Conservation (phyloP, 2,113 vertebrate genomes). For the Hemiscyllium ocellatum region DNA sequence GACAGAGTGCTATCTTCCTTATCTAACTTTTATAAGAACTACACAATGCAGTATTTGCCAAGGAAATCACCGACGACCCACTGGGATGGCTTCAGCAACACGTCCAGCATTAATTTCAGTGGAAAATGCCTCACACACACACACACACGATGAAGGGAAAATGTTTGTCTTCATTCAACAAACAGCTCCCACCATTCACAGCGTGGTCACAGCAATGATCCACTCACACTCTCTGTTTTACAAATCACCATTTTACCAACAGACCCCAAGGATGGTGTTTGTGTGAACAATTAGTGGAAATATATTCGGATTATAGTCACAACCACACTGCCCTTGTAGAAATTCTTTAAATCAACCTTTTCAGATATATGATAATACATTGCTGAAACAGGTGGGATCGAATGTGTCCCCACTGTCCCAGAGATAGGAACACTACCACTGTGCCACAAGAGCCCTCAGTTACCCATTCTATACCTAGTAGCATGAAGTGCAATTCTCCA, state of each 20-base stretch:
- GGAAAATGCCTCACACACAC: not conserved
- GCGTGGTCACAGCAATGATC: not conserved
- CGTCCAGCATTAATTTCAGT: not conserved
- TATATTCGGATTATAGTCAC: not conserved
- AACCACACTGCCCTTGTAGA: not conserved
- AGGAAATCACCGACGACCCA: not conserved
- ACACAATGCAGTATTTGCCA: not conserved
- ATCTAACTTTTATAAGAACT: not conserved
- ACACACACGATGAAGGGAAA: not conserved
- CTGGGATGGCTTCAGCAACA: not conserved
- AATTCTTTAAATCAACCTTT: too few species aligned
- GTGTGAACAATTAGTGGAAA: not conserved
- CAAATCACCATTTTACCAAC: not conserved
- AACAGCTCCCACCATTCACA: not conserved
- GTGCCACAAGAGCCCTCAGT: not conserved
- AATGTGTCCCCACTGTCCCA: too few species aligned
- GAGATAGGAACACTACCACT: too few species aligned
- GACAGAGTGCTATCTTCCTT: not conserved
- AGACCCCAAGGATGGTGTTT: not conserved
- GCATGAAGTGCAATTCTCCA: not conserved
- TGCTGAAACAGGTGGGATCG: too few species aligned
- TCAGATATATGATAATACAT: too few species aligned
- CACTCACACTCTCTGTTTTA: not conserved
- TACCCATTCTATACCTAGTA: not conserved
- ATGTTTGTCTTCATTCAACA: not conserved